Evolutionary conservation across 2,797 vertebrate genomes (phyloP).

Genomic region (Spatula versicolor): DNA sequence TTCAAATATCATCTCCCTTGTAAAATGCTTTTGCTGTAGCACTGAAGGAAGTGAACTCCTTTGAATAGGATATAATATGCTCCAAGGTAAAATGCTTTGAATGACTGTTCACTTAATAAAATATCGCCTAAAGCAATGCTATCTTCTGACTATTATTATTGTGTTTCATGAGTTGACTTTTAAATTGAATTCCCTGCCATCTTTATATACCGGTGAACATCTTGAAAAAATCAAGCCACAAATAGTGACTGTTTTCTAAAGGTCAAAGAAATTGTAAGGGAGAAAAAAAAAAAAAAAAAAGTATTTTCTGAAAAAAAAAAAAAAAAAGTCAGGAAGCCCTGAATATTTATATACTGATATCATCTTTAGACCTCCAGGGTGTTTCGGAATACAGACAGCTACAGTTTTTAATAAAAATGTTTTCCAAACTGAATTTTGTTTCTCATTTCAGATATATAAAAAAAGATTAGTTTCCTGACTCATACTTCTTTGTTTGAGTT

Average conservation of each 20-base stretch:
- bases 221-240: conserved; percentile 59
- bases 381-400: conserved; percentile 57
- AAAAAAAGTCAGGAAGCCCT: conserved; percentile 62
- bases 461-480: conserved; percentile 19
- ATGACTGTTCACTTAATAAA: conserved; percentile 51
- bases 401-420: conserved; percentile 60
- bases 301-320: conserved; percentile 54
- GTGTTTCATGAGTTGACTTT: conserved; percentile 55
- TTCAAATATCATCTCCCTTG: conserved; percentile 63
- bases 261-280: conserved; percentile 47
- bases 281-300: not conserved
- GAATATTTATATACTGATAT: conserved; percentile 68
- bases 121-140: conserved; percentile 28
- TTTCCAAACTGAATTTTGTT: conserved; percentile 55
- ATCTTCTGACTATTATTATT: conserved; percentile 53
- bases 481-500: conserved; percentile 38
- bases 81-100: conserved; percentile 55
- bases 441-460: conserved; percentile 41
- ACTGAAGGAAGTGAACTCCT: conserved; percentile 19
- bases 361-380: conserved; percentile 61
- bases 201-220: conserved; percentile 57
- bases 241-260: conserved; percentile 64
- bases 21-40: conserved; percentile 50
- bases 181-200: conserved; percentile 58
- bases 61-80: conserved; percentile 21